phyloP scores from a whole-genome alignment of 2,797 vertebrate species.

The Aulostomus chinensis region DNA sequence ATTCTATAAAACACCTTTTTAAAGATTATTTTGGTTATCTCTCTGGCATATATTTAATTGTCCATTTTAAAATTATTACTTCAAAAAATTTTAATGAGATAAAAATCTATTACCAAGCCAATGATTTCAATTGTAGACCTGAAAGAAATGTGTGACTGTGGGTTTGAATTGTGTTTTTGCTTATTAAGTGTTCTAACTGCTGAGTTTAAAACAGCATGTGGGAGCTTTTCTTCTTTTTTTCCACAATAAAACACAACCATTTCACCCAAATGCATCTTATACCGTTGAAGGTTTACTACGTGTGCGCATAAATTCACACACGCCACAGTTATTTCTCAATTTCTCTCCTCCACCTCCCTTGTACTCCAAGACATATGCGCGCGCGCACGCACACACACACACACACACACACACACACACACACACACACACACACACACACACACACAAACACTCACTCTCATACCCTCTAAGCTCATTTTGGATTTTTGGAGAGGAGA shows the following conservation, averaged over 20 bases:
- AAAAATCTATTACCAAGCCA: too few species aligned
- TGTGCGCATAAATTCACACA: background rate
- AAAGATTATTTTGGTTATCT: too few species aligned
- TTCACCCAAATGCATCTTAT: slow-evolving; percentile 37
- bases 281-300: slow-evolving; percentile 38
- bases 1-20: too few species aligned
- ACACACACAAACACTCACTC: background rate
- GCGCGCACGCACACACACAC: background rate
- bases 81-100: too few species aligned
- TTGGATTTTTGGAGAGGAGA: slow-evolving; percentile 63
- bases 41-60: too few species aligned
- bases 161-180: background rate
- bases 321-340: slow-evolving; percentile 20
- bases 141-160: slow-evolving; percentile 1
- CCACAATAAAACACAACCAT: slow-evolving; percentile 48
- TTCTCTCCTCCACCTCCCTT: background rate
- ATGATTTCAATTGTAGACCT: slow-evolving; percentile 9
- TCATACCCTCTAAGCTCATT: slow-evolving; percentile 56
- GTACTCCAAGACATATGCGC: background rate
- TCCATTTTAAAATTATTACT: too few species aligned
- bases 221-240: slow-evolving; percentile 52
- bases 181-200: slow-evolving; percentile 2
- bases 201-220: slow-evolving; percentile 16
- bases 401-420: background rate
- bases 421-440: background rate